These are phyloP conservation scores for Cinara cedri DNA, from an alignment of 2,888 invertebrate species.

Conservation along the genomic window DNA sequence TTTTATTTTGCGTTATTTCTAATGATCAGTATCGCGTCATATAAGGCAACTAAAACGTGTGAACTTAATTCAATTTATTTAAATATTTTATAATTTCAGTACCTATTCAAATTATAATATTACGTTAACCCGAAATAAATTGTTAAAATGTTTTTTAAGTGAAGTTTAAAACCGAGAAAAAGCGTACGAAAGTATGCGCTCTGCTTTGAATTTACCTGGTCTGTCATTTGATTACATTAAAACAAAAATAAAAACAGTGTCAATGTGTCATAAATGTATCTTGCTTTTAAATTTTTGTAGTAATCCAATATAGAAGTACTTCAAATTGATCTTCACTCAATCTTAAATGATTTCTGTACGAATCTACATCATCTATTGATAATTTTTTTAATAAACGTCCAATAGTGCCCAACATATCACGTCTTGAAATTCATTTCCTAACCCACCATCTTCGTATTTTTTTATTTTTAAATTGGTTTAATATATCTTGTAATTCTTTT, in stretches of 20 bases:
- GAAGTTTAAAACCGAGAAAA: background rate
- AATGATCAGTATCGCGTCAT: conserved; percentile 16
- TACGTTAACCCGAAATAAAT: background rate
- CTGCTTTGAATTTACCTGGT: background rate
- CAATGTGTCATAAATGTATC: conserved; percentile 3
- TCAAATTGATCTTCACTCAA: conserved; percentile 14
- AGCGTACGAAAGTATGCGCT: conserved; percentile 11
- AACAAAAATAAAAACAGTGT: background rate
- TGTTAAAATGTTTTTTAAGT: conserved; percentile 1
- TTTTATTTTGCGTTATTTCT: conserved; percentile 10
- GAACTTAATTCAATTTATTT: background rate
- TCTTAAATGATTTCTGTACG: conserved; percentile 18
- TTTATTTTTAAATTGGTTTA: conserved; percentile 8
- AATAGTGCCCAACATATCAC: conserved; percentile 1
- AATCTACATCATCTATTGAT: conserved; percentile 9
- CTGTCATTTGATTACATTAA: conserved; percentile 1
- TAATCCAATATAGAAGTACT: background rate
- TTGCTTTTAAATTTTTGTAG: conserved; percentile 17
- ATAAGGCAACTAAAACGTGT: conserved; percentile 10
- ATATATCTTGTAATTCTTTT: conserved; percentile 15
- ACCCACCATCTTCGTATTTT: conserved; percentile 10
- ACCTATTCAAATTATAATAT: background rate
- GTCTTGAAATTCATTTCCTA: conserved; percentile 3
- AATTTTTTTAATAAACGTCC: conserved; percentile 5
- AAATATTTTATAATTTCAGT: conserved; percentile 2